Evolutionary conservation across 2,113 vertebrate species (phyloP).

Genomic region (Zosterops japonicus): DNA sequence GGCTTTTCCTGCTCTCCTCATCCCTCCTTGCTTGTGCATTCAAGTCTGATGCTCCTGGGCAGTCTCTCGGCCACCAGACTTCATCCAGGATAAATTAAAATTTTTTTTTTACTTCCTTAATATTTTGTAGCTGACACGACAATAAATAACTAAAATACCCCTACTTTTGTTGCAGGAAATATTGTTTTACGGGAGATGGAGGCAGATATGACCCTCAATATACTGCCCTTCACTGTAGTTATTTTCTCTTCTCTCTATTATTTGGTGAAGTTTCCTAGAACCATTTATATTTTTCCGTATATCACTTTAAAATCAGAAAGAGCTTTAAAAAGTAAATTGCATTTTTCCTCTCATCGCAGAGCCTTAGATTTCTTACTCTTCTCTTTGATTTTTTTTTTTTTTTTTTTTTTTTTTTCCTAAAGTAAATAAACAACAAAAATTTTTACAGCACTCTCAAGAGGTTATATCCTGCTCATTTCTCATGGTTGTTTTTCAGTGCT

Average conservation of each 20-base stretch:
- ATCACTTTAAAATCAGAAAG: slow-evolving; percentile 58
- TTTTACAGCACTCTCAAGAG: neutral
- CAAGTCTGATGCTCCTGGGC: neutral
- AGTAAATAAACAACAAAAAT: neutral
- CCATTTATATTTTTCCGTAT: slow-evolving; percentile 21
- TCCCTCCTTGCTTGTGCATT: neutral
- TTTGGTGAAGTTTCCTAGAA: slow-evolving; percentile 1
- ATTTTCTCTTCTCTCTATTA: slow-evolving; percentile 1
- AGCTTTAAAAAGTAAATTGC: slow-evolving; percentile 66
- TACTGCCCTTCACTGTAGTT: slow-evolving; percentile 7
- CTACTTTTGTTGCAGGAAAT: neutral
- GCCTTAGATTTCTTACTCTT: neutral
- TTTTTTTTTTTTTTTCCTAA: neutral
- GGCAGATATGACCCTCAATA: slow-evolving; percentile 13
- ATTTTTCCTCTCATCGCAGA: neutral
- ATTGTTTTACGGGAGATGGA: slow-evolving; percentile 44
- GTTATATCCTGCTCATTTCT: slow-evolving; percentile 32
- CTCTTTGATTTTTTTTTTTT: neutral
- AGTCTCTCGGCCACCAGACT: neutral
- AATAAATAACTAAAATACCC: slow-evolving; percentile 27
- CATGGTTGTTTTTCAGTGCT: neutral
- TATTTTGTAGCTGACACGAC: neutral
- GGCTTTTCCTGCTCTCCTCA: neutral
- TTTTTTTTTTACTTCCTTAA: slow-evolving; percentile 5
- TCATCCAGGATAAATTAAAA: neutral